Percentiles rank a stretch among this genome's conserved stretches.
Evolutionary conservation across 1,140 invertebrate species (phyloP).

Genomic region (Pachyrhynchus sulphureomaculatus): DNA sequence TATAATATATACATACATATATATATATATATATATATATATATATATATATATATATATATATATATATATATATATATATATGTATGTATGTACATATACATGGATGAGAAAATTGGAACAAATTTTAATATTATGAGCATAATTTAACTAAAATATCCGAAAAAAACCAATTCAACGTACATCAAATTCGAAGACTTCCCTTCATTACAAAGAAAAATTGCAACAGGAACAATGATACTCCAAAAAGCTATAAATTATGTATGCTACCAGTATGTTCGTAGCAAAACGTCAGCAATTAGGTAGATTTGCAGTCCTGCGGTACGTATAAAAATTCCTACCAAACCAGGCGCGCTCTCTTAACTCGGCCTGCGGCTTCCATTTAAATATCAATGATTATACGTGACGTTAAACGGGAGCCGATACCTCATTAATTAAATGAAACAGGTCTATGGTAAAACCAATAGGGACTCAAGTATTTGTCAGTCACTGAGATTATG

Average conservation of each 20-base stretch:
- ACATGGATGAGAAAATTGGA: too few relatives aligned
- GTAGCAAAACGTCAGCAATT: conserved; percentile 16
- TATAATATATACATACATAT: too few relatives aligned
- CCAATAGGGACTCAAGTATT: conserved; percentile 45
- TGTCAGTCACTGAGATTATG: conserved; percentile 46
- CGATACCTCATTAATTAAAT: conserved; percentile 47
- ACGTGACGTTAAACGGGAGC: conserved; percentile 40
- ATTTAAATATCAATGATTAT: conserved; percentile 46
- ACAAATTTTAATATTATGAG: too few relatives aligned
- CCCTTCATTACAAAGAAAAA: too few relatives aligned
- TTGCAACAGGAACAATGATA: too few relatives aligned
- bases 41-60: too few relatives aligned
- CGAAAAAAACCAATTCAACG: too few relatives aligned
- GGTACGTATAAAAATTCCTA: conserved; percentile 18
- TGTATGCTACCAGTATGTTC: conserved; percentile 12
- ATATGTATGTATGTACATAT: too few relatives aligned
- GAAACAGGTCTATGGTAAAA: conserved; percentile 46
- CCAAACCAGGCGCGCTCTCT: conserved; percentile 6
- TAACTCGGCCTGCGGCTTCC: conserved; percentile 20
- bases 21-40: too few relatives aligned
- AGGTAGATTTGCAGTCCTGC: conserved; percentile 25
- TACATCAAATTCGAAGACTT: too few relatives aligned
- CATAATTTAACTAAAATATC: too few relatives aligned
- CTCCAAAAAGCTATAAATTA: neutral
- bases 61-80: too few relatives aligned